phyloP scores from a whole-genome alignment of 1,140 invertebrate species.

The Rhagoletis zephyria region DNA sequence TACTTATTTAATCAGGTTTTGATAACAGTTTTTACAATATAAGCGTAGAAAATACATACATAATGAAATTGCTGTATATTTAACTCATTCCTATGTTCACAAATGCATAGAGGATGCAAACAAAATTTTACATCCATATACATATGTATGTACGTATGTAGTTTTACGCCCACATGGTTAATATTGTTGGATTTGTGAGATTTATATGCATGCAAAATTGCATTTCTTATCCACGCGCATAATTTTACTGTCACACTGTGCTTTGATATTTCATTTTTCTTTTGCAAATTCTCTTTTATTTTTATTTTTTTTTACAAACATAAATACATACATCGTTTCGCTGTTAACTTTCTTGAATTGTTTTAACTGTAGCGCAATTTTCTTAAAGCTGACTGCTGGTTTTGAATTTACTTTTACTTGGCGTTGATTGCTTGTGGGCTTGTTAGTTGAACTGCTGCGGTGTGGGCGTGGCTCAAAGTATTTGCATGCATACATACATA shows the following conservation, averaged over 20 bases:
- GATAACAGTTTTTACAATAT: too few species aligned
- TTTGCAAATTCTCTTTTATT: not conserved
- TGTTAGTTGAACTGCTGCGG: not conserved
- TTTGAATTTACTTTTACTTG: not conserved
- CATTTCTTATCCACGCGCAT: not conserved
- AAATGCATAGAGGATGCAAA: too few species aligned
- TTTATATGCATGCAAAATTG: slow-evolving; percentile 2
- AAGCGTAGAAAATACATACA: too few species aligned
- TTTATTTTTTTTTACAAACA: not conserved
- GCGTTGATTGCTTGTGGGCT: not conserved
- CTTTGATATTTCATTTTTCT: not conserved
- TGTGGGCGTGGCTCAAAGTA: not conserved
- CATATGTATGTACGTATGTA: not conserved
- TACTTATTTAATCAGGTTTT: too few species aligned
- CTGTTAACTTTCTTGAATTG: slow-evolving; percentile 13
- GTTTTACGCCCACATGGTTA: not conserved
- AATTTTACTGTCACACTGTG: not conserved
- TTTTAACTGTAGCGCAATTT: not conserved
- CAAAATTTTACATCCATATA: too few species aligned
- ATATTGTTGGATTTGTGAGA: not conserved
- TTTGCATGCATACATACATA: not conserved
- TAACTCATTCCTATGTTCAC: too few species aligned
- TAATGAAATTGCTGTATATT: too few species aligned
- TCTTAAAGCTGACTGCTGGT: not conserved
- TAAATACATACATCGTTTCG: not conserved